Evolutionary conservation across 2,797 vertebrate genomes (phyloP), one percentile per base, ranked within the genome.

Genomic region (Enteromius anoplus): DNA sequence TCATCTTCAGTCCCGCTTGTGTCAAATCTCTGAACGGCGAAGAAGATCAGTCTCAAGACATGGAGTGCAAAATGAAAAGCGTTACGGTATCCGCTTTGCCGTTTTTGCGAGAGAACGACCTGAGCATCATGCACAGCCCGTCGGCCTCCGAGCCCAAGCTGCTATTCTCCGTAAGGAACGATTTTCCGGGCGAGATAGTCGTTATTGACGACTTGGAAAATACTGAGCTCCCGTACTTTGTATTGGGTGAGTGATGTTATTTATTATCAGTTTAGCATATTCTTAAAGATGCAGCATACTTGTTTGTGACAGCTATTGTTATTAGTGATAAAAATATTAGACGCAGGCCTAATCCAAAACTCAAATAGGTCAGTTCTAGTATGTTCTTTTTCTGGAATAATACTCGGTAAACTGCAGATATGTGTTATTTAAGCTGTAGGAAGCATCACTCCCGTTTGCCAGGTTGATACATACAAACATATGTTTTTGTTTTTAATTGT

Each of bases 111-210:
- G 98, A 99, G 87, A 99, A 99, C 94, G 98, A 99, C 95, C 94
- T 99, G 92, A 98, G 96, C 95, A 98, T 99, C 96, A 98, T 99
- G 98, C 97, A 99, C 93, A 98, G 97, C 81, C 96, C 98, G 60
- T 98, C 97, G 93, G 97, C 97, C 96, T 97, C 97, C 42, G 98
- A 99, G 93, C 97, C 98, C 90, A 99, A 99, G 95, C 97, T 99
- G 84, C 96, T 99, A 76, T 99, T 99, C 94, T 99, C 97, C n/a
- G 97, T 99, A 7, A 93, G 97, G 83, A 99, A 99, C 91, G 98
- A 99, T 87, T 99, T 99, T 84, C 97, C 98, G 15, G 98, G 98
- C 0, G 97, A 98, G 88, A 95, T 99, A 86, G 96, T 97, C 89
- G 97, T 99, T 86, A 96, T 99, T 90, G 98, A 99, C 90, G 98